Evolutionary conservation across 2,888 invertebrate species (phyloP), one percentile per base, ranked within the genome.

Genomic region (Aspidiotus rigidus): DNA sequence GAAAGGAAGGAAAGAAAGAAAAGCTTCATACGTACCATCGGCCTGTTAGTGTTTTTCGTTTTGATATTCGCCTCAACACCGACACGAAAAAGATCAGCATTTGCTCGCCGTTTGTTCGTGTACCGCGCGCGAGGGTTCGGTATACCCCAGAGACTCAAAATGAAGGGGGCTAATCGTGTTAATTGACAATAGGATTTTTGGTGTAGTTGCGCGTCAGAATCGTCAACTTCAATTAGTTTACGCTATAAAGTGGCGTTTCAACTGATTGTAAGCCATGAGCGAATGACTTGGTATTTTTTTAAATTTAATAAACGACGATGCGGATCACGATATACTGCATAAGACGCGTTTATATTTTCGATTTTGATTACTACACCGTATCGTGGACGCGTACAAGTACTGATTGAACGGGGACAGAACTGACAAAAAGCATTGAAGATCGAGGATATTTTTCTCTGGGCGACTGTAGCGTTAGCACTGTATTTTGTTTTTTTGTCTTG

Each of bases 151-250:
- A 66, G 66, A 66, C 59, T 59, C 49, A 59, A 66, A 44, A 57
- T 66, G 44, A 66, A 57, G 57, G 59, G 28, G 66, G 66, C 66
- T 42, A 66, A 66, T 66, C 66, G 66, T 66, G 66, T 66, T 66
- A 66, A 66, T 66, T 57, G 66, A 57, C 66, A 57, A 66, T 66
- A 57, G 66, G 66, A 66, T 66, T 66, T 66, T 56, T 66, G 57
- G 57, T 66, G 15, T 66, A 66, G 66, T 44, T 57, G 41, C 42
- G 49, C 66, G 66, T 66, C 66, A 44, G 57, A 28, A 66, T 66
- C 66, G 66, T 66, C 66, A 59, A 66, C 66, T 66, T 57, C 59
- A 66, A 66, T 66, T 66, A 66, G 59, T 41, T 66, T 66, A 49
- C 49, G 11, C 49, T 49, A n/a, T 49, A 49, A 49, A 49, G 49